phyloP scores from a whole-genome alignment of 2,888 invertebrate species.

The Fragum sueziense region DNA sequence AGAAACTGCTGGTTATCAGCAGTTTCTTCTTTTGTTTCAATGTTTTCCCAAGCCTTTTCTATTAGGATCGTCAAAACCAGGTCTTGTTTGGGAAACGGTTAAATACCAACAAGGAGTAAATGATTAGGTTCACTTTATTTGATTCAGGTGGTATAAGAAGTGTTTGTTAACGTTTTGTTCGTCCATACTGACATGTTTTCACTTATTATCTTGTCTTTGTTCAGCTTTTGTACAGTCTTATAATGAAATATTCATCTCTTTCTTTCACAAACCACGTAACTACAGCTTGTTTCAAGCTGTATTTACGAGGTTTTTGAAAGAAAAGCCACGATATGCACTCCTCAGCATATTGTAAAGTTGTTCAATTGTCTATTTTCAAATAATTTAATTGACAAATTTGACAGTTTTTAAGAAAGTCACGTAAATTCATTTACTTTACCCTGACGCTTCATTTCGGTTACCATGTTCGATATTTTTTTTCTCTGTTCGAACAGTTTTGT shows the following conservation, averaged over 20 bases:
- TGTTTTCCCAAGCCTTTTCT: too few species aligned
- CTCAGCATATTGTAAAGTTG: conserved; percentile 36
- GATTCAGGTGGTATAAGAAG: conserved; percentile 55
- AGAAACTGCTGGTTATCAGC: too few species aligned
- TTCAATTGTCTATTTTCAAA: conserved; percentile 13
- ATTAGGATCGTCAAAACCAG: too few species aligned
- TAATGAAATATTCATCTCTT: too few species aligned
- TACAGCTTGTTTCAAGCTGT: too few species aligned
- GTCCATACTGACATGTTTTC: conserved; percentile 37
- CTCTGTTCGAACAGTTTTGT: background rate
- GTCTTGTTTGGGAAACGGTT: too few species aligned
- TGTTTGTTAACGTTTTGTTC: conserved; percentile 40
- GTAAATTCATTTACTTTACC: conserved; percentile 26
- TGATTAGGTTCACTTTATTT: conserved; percentile 31
- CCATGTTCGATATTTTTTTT: too few species aligned
- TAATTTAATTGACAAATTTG: conserved; percentile 17
- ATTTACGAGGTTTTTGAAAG: too few species aligned
- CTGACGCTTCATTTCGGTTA: background rate
- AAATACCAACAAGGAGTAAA: conserved; percentile 26
- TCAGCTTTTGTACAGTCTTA: conserved; percentile 34
- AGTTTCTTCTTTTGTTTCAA: too few species aligned
- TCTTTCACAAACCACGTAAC: too few species aligned
- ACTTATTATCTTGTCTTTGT: conserved; percentile 57
- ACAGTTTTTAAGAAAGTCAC: conserved; percentile 43
- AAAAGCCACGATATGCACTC: too few species aligned